Evolutionary conservation across 1,140 invertebrate species (phyloP).

Genomic region (Zaprionus gabonicus): DNA sequence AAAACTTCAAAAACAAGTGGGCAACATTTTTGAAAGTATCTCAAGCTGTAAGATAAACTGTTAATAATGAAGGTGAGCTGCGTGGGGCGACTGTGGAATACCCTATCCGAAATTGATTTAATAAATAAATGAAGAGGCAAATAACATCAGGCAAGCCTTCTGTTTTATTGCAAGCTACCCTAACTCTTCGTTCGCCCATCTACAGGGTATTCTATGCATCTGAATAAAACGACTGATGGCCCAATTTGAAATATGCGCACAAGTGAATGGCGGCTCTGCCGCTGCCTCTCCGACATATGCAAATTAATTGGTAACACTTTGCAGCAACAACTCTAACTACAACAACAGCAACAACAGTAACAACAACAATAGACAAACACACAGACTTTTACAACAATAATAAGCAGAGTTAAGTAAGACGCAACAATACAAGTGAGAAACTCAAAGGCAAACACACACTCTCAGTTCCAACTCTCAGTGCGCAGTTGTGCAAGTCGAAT

Average conservation of each 20-base stretch:
- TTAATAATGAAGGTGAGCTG: conserved; percentile 26
- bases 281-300: conserved; percentile 66
- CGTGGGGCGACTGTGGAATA: conserved; percentile 1
- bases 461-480: conserved; percentile 1
- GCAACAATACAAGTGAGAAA: conserved; percentile 51
- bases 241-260: conserved; percentile 60
- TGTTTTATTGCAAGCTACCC: background rate
- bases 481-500: conserved; percentile 44
- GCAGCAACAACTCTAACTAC: conserved; percentile 41
- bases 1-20: conserved; percentile 45
- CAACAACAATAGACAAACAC: conserved; percentile 41
- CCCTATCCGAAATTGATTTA: background rate
- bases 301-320: conserved; percentile 82
- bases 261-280: conserved; percentile 66
- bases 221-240: conserved; percentile 51
- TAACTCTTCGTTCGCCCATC: background rate
- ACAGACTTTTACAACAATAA: conserved; percentile 32
- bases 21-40: conserved; percentile 46
- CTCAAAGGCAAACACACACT: conserved; percentile 56
- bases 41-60: conserved; percentile 34
- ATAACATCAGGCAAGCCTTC: no score
- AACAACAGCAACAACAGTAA: conserved; percentile 16
- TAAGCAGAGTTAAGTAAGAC: conserved; percentile 56
- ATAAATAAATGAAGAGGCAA: no score
- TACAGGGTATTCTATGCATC: conserved; percentile 31